Evolutionary conservation across 2,113 vertebrate genomes (phyloP).

Genomic region (Chaenocephalus aceratus): DNA sequence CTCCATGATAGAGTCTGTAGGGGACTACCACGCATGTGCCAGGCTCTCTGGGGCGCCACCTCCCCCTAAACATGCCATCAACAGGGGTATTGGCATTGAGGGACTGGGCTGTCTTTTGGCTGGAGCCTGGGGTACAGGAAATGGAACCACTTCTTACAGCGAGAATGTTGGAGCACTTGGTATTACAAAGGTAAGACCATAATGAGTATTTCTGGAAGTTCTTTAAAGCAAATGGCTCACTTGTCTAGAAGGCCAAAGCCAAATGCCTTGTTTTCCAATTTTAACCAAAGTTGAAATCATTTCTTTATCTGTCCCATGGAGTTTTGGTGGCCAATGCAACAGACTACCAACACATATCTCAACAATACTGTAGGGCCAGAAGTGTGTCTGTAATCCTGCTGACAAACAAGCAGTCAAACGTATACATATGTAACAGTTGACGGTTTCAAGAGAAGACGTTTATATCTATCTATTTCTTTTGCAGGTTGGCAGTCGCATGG

Average conservation of each 20-base stretch:
- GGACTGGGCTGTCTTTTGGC: constrained; percentile 95
- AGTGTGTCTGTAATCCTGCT: too few relatives aligned
- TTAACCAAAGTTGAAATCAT: too few relatives aligned
- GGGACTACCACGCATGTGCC: constrained; percentile 96
- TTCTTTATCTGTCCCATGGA: too few relatives aligned
- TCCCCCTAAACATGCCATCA: constrained; percentile 92
- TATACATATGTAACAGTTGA: background rate
- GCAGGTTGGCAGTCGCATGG: constrained; percentile 95
- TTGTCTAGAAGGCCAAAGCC: background rate
- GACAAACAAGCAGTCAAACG: too few relatives aligned
- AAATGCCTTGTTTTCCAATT: too few relatives aligned
- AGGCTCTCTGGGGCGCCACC: constrained; percentile 91
- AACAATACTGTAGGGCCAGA: too few relatives aligned
- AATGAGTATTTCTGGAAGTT: too few relatives aligned
- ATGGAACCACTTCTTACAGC: constrained; percentile 95
- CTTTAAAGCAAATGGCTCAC: background rate
- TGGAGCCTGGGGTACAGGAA: constrained; percentile 95
- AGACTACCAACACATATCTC: too few relatives aligned
- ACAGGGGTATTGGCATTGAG: constrained; percentile 93
- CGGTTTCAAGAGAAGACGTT: background rate
- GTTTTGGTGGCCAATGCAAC: too few relatives aligned
- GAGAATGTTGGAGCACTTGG: constrained; percentile 94
- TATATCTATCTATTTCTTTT: background rate
- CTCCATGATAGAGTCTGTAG: constrained; percentile 96
- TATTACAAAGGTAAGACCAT: constrained; percentile 90